Base-by-base conservation (phyloP, 1,140 invertebrate species). In the Pteromalus puparum region DNA sequence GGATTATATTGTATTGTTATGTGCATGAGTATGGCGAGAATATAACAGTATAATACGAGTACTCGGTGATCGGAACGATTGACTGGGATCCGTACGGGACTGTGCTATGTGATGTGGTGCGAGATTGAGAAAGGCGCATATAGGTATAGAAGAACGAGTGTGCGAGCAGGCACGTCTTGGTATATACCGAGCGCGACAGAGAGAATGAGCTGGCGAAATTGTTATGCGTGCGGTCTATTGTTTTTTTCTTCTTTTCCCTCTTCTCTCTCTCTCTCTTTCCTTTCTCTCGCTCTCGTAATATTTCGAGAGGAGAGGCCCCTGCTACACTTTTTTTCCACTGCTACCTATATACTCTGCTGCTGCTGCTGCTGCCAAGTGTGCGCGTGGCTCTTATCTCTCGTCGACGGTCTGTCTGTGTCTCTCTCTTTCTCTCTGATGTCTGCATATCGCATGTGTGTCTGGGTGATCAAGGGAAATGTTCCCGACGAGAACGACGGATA, bases 191-290 rank as follows among this genome's bases (percentile, higher is more conserved):
- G n/a, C n/a, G 21, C 30, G 76, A 61, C 70, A 77, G 85, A 86
- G 28, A 86, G 87, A 90, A 90, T 91, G 91, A 91, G 89, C 90
- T 90, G 89, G 91, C 90, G 89, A 87, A 91, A 90, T 88, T 90
- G 78, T 81, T 87, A 48, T 77, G 74, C 15, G 26, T 13, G 28
- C 10, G 30, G 68, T 81, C 75, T 74, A 81, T 86, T 86, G 78
- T 86, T 87, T 88, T 79, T 89, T 86, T 75, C 38, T 61, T 53
- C 28, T 80, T 24, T 53, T 10, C 30, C n/a, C 28, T 30, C n/a
- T 34, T 70, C 34, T 46, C 21, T 78, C 38, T 15, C 73, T 67
- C 72, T 46, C 85, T 77, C 61, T 13, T 46, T 18, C 30, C 24
- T 84, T 74, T 79, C 68, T 34, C 30, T 73, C 72, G 26, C 9